Base-by-base conservation (phyloP, 2,113 vertebrate species). In the Forbesichthys papilliferus region DNA sequence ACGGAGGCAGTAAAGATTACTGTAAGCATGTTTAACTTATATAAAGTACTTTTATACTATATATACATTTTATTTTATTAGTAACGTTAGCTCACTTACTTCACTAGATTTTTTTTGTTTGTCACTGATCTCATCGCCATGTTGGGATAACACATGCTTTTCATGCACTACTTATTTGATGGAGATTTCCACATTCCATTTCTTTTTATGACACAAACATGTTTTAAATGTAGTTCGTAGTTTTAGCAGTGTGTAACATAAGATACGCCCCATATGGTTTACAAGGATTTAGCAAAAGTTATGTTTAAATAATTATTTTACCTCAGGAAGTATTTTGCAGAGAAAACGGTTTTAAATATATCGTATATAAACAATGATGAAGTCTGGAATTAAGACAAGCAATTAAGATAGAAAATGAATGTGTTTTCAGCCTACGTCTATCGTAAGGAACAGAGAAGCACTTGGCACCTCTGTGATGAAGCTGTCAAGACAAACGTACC, bases 101-200 rank as follows among this genome's bases (percentile, higher is more conserved):
- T 27, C 2, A 27, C 20, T 27, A 27, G 20, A 27, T 27, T 20
- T 20, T 20, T 20, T 20, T 20, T 20, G 10, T 61, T 68, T 68
- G 71, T 77, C 14, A 9, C 18, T 74, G 79, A 81, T 51, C 11
- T 61, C n/a, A 34, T n/a, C 18, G 20, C 18, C 48, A 13, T 64
- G 60, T 47, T 47, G 47, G 47, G 27, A 49, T 49, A 49, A 18
- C 9, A 1, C 27, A 49, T 42, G 36, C 36, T 42, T 42, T 8
- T 42, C 36, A 42, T 42, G 36, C 36, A 49, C 7, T 49, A 33
- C 49, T 20, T 59, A 42, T 33, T 48, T 58, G 20, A 20, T 20
- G 20, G 20, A 20, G 20, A 42, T 42, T 42, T 42, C 7, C 5
- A 42, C 36, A 62, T 62, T 18, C 16, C 16, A 63, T 63, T 49